Conservation (phyloP, 2,797 vertebrate genomes). For the Anomalospiza imberbis region DNA sequence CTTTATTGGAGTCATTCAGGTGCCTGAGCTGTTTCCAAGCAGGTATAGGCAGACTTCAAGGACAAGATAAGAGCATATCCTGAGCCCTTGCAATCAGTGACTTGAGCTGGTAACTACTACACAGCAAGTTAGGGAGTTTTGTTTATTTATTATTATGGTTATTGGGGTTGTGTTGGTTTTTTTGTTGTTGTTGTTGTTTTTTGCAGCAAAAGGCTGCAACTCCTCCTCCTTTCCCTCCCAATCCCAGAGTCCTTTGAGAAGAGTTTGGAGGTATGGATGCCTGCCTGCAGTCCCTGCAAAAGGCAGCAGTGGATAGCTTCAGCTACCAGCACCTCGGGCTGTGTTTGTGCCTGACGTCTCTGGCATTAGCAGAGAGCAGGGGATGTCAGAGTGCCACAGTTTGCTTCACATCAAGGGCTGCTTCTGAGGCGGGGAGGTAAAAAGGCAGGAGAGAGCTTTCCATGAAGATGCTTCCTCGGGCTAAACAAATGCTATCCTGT, state of each 20-base stretch:
- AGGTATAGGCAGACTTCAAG: not conserved
- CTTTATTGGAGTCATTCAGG: not conserved
- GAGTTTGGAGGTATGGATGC: not conserved
- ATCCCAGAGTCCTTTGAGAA: not conserved
- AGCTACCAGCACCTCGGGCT: not conserved
- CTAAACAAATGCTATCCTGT: slow-evolving; percentile 23
- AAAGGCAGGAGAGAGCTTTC: not conserved
- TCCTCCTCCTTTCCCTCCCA: not conserved
- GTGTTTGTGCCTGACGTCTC: not conserved
- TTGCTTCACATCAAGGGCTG: not conserved
- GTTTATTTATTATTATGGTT: not conserved
- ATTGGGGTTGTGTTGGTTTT: not conserved
- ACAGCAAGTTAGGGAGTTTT: not conserved
- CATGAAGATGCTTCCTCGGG: not conserved
- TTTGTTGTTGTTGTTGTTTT: not conserved
- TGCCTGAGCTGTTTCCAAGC: not conserved
- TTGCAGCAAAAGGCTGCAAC: not conserved
- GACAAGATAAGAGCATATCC: not conserved
- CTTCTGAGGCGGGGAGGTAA: not conserved
- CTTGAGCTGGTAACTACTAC: not conserved
- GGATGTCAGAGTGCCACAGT: not conserved
- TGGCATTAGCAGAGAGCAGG: not conserved
- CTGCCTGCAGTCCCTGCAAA: not conserved
- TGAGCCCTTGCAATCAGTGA: not conserved
- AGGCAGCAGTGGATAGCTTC: not conserved